Evolutionary conservation across 2,113 vertebrate species (phyloP), one percentile per base, ranked within the genome.

Genomic region (Cariama cristata): DNA sequence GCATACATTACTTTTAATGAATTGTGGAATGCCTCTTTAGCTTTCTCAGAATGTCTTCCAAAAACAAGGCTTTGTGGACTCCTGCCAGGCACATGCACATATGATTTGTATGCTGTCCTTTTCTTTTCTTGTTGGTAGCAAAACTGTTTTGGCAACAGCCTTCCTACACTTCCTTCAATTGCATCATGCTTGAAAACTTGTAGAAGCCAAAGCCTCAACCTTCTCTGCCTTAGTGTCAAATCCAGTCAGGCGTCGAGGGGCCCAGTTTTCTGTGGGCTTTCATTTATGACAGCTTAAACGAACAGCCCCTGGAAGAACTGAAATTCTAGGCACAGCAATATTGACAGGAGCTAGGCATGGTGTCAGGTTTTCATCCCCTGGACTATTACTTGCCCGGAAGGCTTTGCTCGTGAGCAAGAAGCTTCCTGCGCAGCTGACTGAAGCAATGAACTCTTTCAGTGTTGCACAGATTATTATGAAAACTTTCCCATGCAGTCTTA

Each of bases 41-140:
- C 67, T 95, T 93, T 94, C 87, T 93, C 58, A 79, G 87, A 93
- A 91, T 44, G 55, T 82, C 74, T 95, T 95, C 91, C 81, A 91
- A 90, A 94, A 96, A 82, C 33, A 76, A 91, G 80, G 50, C 45
- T 93, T 86, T 94, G 60, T 90, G 93, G 96, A 76, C 50, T 91
- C 66, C 85, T 94, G 91, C 93, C 94, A 95, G 79, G 74, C n/a
- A 33, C 49, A 66, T 40, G 75, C 76, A 93, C 11, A 0, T 73
- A 45, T 60, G 69, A 90, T 91, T 93, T 96, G 20, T 90, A 44
- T 52, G 50, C 91, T 94, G 87, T 85, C 84, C 67, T 94, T 89
- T 90, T 63, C 72, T 88, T 79, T 69, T 67, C 49, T 62, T 49
- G 40, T 67, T 85, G 53, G 32, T 88, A 93, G 64, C 73, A 87